phyloP scores from a whole-genome alignment of 2,113 vertebrate species.

The Pagrus major region DNA sequence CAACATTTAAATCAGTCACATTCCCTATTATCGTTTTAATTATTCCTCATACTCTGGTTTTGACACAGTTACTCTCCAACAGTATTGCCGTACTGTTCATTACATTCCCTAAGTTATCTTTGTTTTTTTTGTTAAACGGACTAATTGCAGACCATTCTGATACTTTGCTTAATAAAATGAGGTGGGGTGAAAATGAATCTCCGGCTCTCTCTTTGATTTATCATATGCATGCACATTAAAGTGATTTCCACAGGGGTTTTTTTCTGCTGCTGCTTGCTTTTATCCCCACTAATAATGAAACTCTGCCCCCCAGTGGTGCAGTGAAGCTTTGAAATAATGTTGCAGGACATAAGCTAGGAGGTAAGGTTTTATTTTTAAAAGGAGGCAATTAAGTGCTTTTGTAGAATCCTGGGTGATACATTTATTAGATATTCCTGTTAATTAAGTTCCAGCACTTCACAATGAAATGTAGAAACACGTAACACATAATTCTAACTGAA shows the following conservation, averaged over 20 bases:
- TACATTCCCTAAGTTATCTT: slow-evolving; percentile 62
- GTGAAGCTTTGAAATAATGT: neutral
- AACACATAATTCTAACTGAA: no score
- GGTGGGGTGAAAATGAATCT: slow-evolving; percentile 47
- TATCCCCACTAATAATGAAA: slow-evolving; percentile 6
- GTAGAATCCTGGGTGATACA: neutral
- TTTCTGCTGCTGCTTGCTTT: neutral
- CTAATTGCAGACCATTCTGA: slow-evolving; percentile 73
- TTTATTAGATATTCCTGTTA: no score
- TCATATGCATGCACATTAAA: neutral
- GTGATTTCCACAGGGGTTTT: neutral
- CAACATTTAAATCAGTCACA: slow-evolving; percentile 20
- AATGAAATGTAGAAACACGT: no score
- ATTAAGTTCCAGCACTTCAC: neutral
- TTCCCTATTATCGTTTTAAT: neutral
- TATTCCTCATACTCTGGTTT: slow-evolving; percentile 37
- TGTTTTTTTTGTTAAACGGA: slow-evolving; percentile 55
- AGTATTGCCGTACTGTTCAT: slow-evolving; percentile 43
- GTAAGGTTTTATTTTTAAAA: neutral
- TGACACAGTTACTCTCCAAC: slow-evolving; percentile 40
- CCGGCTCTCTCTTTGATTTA: neutral
- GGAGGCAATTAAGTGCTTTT: neutral
- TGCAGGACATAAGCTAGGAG: neutral
- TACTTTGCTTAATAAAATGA: slow-evolving; percentile 82
- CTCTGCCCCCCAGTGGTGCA: slow-evolving; percentile 8